Percentiles rank a stretch among this genome's conserved stretches.
Evolutionary conservation across 1,140 invertebrate species (phyloP).

Genomic region (Solenopsis invicta): DNA sequence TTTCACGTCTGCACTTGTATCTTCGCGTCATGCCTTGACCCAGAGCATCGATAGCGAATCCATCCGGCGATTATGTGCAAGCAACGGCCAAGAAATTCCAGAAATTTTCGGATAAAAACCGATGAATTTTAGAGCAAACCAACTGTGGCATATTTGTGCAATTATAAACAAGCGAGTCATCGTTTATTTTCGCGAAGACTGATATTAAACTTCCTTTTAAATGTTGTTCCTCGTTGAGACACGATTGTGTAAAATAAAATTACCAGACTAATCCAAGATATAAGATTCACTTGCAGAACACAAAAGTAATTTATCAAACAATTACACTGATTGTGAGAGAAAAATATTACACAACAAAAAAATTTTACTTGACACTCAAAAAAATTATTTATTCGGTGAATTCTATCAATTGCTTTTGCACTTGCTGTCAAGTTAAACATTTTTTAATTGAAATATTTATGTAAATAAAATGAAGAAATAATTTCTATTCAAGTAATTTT

Average conservation of each 20-base stretch:
- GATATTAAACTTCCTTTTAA: neutral
- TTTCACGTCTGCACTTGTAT: conserved; percentile 67
- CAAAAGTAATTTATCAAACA: neutral
- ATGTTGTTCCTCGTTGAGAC: neutral
- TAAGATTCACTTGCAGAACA: neutral
- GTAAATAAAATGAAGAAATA: too few relatives aligned
- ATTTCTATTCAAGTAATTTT: too few relatives aligned
- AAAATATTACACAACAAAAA: too few relatives aligned
- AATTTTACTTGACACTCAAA: too few relatives aligned
- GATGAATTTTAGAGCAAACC: conserved; percentile 8
- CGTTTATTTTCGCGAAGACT: neutral
- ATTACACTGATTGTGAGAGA: neutral
- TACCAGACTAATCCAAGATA: neutral
- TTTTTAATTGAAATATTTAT: too few relatives aligned
- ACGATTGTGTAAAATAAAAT: neutral
- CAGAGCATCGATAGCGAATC: conserved; percentile 70
- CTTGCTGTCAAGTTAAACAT: too few relatives aligned
- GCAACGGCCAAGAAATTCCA: conserved; percentile 33
- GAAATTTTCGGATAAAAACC: conserved; percentile 25
- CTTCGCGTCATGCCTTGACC: conserved; percentile 71
- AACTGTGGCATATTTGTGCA: neutral
- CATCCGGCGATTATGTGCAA: conserved; percentile 2
- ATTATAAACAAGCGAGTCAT: conserved; percentile 16
- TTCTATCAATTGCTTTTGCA: too few relatives aligned
- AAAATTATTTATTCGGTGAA: too few relatives aligned